Evolutionary conservation across 37 sponge, comb jelly and placozoan genomes (phyloP).

Genomic region (Sycon ciliatum): DNA sequence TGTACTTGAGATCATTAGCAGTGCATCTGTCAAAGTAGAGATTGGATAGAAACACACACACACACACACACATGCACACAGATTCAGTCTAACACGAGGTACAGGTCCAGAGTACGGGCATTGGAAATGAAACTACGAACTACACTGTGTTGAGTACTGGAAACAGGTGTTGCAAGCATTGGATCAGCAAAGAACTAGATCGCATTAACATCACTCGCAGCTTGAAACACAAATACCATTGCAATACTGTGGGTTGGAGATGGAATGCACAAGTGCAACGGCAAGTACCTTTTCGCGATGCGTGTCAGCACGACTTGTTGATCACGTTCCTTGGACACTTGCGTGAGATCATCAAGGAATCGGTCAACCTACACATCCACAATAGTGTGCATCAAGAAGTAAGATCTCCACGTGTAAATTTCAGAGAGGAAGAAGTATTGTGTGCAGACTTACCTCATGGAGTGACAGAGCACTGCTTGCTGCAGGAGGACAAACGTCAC

Average conservation of each 20-base stretch:
- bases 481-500: slow-evolving; percentile 29
- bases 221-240: no score
- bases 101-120: no score
- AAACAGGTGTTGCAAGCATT: no score
- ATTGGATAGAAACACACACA: slow-evolving; percentile 2
- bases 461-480: slow-evolving; percentile 51
- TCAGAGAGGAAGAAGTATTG: not conserved
- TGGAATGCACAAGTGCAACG: no score
- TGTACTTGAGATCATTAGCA: slow-evolving; percentile 59
- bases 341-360: slow-evolving; percentile 64
- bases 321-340: slow-evolving; percentile 70
- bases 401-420: not conserved
- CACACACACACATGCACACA: slow-evolving; percentile 8
- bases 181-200: no score
- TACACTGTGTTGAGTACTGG: no score
- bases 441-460: slow-evolving; percentile 39
- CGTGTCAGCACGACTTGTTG: slow-evolving; percentile 52
- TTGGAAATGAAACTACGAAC: no score
- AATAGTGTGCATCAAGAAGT: not conserved
- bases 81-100: not conserved
- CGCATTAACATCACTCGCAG: no score
- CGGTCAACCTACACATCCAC: slow-evolving; percentile 55
- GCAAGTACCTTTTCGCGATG: slow-evolving; percentile 44
- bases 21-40: slow-evolving; percentile 55
- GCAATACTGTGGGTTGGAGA: no score